These are phyloP conservation scores for Gambusia holbrooki DNA, from an alignment of 2,113 vertebrate genomes.

Conservation along the genomic window DNA sequence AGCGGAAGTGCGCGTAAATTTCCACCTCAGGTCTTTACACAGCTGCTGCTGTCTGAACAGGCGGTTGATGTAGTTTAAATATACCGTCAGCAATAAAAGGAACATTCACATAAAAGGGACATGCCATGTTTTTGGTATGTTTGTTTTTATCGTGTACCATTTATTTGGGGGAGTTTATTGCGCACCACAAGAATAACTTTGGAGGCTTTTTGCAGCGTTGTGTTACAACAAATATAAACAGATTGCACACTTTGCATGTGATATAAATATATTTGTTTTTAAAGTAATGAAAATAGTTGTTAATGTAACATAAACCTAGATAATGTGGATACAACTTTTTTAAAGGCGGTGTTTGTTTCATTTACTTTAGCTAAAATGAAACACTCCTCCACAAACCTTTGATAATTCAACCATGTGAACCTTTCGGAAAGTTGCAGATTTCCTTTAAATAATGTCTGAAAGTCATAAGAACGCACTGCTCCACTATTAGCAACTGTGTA, in stretches of 20 bases:
- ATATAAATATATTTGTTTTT: not conserved
- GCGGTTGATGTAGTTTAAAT: not conserved
- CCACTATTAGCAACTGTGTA: too few species aligned
- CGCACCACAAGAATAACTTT: too few species aligned
- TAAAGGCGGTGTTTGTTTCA: not conserved
- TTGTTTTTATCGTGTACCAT: too few species aligned
- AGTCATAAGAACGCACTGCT: not conserved
- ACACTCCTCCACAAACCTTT: not conserved
- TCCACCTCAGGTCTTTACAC: slow-evolving; percentile 10
- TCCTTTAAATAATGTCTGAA: not conserved
- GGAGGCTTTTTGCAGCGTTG: too few species aligned
- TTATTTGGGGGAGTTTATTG: too few species aligned
- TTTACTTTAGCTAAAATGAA: not conserved
- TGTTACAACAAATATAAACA: too few species aligned
- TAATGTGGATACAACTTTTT: not conserved
- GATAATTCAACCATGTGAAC: not conserved
- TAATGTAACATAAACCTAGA: not conserved
- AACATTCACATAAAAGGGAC: not conserved
- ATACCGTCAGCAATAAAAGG: not conserved
- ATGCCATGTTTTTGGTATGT: too few species aligned
- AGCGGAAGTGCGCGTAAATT: slow-evolving; percentile 77
- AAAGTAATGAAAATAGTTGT: too few species aligned
- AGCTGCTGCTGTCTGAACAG: not conserved
- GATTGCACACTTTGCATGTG: too few species aligned
- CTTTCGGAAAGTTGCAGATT: not conserved